Base-by-base conservation (phyloP, 64 coral and sea anemone species). In the Catalaphyllia jardinei region DNA sequence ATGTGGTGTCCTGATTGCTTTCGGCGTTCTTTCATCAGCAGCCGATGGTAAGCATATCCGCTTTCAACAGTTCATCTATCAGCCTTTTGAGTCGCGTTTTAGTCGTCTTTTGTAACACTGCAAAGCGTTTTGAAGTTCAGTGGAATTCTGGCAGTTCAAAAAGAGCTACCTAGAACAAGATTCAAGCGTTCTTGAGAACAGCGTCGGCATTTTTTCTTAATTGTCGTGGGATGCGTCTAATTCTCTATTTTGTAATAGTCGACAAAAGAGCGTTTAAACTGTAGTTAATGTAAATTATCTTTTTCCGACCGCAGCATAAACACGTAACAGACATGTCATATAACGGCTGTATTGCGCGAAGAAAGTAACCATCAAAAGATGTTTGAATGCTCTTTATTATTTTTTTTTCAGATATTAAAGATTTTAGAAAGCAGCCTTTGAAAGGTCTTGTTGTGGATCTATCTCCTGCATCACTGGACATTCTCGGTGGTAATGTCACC, bases 241-340 rank as follows among this genome's bases (percentile, higher is more conserved):
- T 38, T 74, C 86, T 17, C 51, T 8, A 35, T 60, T 75, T 24
- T 17, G 17, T 17, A 20, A 59, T 55, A 62, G 69, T 60, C 50
- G 60, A 92, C 83, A 92, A 92, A 92, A 86, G 90, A 92, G 80
- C 83, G 85, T 92, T 92, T 92, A 92, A 92, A 77, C 62, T 63
- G 55, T 59, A 86, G 72, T 79, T 92, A 86, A 86, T 59, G 57
- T 69, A 86, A 72, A 78, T 92, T 87, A 92, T 50, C 60, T 87
- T 78, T 90, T 46, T 77, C 46, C 55, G 9, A 80, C 54, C 63
- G 79, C 51, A 52, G 35, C 52, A 50, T 61, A 82, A 81, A 82
- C 52, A 52, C 54, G 57, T 60, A 71, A 42, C 74, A 71, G 61
- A 71, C 67, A n/a, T 90, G 79, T 59, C 65, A 85, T 20, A 83